Base-by-base conservation (phyloP, 2,797 vertebrate species). In the Phoebastria nigripes region DNA sequence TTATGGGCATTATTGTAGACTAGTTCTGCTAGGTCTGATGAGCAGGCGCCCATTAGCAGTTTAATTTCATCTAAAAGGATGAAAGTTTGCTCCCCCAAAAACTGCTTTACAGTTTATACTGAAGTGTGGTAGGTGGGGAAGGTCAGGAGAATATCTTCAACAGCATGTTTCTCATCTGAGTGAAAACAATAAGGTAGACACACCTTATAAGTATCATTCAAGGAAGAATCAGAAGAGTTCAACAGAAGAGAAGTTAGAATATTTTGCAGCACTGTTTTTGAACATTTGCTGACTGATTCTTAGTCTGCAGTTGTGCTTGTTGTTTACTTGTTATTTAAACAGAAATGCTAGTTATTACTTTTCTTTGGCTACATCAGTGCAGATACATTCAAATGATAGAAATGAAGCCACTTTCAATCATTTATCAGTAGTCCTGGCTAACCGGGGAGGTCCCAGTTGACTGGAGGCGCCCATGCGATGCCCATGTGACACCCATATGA, bases 361-460 rank as follows among this genome's bases (percentile, higher is more conserved):
- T 70, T 4, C 4, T 90, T 90, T 46, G 25, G 11, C 15, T 89
- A 42, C 28, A 63, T 65, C 6, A 12, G 9, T 81, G 26, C 3
- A 35, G 39, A 22, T 21, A 42, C 35, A 62, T 63, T 72, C 22
- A 44, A 66, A 66, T 28, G 6, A 17, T 15, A 65, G 37, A 37
- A 37, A 37, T 37, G 37, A 58, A 74, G 10, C 1, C 42, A 39
- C 12, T 44, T 51, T 24, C 25, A 11, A 44, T 19, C 3, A 33
- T 44, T 51, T 44, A 51, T 51, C 33, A 58, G 37, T 18, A 33
- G 18, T 42, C 1, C 2, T 42, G 33, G 11, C 7, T 56, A 49
- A 37, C 21, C 0, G 0, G 9, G 11, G 31, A 79, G 11, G 31
- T 55, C 13, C 19, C 47, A 25, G n/a, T 25, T 41, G 65, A 29